These are phyloP conservation scores for Homarus americanus DNA, from an alignment of 1,140 invertebrate genomes.

Conservation along the genomic window DNA sequence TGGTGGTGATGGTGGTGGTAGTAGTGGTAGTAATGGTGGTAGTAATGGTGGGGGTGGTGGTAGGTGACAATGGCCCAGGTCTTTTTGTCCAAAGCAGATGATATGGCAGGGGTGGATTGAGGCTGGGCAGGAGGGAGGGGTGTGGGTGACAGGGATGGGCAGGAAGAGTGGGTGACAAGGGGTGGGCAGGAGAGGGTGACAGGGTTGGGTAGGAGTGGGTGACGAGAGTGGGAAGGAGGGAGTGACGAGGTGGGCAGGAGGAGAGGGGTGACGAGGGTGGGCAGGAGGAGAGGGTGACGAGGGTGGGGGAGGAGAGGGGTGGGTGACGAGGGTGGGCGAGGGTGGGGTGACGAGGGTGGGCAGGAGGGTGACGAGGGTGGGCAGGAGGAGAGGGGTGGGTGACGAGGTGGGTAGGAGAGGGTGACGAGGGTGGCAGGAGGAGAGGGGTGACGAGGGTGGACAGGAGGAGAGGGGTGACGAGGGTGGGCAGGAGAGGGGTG, in stretches of 20 bases:
- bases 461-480: background rate
- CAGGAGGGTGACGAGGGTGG: slow-evolving; percentile 9
- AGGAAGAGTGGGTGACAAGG: background rate
- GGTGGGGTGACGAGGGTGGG: background rate
- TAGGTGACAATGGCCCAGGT: background rate
- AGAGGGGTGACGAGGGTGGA: background rate
- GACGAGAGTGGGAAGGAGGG: background rate
- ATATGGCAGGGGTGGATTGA: background rate
- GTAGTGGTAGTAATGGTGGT: background rate
- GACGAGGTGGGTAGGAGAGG: too few relatives aligned
- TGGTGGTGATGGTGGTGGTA: background rate
- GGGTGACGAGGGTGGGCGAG: background rate
- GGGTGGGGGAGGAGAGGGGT: background rate
- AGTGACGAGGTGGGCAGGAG: background rate
- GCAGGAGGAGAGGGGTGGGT: background rate
- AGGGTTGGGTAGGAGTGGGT: too few relatives aligned
- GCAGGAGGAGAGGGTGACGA: too few relatives aligned
- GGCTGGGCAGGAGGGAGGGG: background rate
- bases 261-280: too few relatives aligned
- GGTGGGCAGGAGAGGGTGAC: background rate
- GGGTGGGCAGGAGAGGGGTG: background rate
- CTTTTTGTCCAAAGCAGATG: background rate
- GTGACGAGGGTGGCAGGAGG: too few relatives aligned
- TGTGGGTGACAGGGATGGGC: background rate
- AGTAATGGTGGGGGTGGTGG: background rate